Evolutionary conservation across 2,888 invertebrate genomes (phyloP), one percentile per base, ranked within the genome.

Genomic region (Germaria angustata): DNA sequence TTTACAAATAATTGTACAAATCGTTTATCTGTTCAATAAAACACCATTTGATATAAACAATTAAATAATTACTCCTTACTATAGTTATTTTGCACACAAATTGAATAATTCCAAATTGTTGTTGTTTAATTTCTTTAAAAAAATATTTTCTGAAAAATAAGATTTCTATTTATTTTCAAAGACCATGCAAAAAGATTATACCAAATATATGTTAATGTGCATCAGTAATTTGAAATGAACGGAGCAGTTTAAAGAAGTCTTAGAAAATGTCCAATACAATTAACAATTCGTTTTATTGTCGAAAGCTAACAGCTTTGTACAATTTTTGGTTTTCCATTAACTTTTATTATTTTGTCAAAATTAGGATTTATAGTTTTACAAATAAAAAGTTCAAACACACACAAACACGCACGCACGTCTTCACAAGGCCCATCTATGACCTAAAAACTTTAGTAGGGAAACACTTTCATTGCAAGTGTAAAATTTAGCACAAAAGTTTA

Each of bases 401-500:
- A 15, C 34, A 15, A 8, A 39, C 2, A 0, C n/a, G 6, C 13
- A 53, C 36, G 39, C 9, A 9, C 8, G 1, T 39, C 39, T 24
- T 36, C 15, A 44, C 36, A 34, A 8, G 65, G 55, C 36, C 44
- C 17, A 7, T 57, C n/a, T 32, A 20, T 57, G 28, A 49, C 76
- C 57, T 32, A 76, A 15, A 66, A 36, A 3, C 39, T 75, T 1
- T 2, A 46, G 24, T 53, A 34, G 22, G 8, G 44, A 65, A 34
- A 34, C 44, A 22, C 1, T 61, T n/a, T 17, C n/a, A 41, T 53
- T 53, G 8, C 32, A 44, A 46, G 46, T 5, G 24, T 36, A 66
- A 57, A 55, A 59, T 15, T 66, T 66, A 28, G 66, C 66, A 76
- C 7, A 76, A 76, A 59, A 44, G 36, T 66, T 76, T 13, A 44